A percentile compares a stretch with the other conserved stretches of the same genome.
These are phyloP conservation scores for Paramormyrops kingsleyae DNA, from an alignment of 2,113 vertebrate species.

Conservation along the genomic window DNA sequence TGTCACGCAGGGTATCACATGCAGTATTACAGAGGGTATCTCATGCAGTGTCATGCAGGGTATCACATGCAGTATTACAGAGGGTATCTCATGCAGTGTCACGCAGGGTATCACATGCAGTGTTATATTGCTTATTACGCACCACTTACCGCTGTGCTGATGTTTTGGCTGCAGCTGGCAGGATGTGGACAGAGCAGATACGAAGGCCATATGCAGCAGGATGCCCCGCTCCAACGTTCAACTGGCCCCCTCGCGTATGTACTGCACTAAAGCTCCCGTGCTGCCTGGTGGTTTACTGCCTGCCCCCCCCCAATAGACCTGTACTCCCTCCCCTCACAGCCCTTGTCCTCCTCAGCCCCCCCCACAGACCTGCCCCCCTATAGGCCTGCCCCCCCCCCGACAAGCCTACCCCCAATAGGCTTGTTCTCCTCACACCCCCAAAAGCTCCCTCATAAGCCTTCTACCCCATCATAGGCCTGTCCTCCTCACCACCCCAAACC, in stretches of 20 bases:
- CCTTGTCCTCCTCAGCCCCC: constrained; percentile 42
- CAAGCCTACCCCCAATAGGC: too few species aligned
- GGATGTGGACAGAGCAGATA: constrained; percentile 71
- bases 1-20: neutral
- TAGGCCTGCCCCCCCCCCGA: constrained; percentile 52
- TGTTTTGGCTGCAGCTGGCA: constrained; percentile 72
- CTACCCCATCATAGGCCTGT: too few species aligned
- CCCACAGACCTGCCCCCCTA: too few species aligned
- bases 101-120: neutral
- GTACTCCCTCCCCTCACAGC: too few species aligned
- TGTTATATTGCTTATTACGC: constrained; percentile 27
- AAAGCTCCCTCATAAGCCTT: too few species aligned
- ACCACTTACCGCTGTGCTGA: neutral
- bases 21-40: too few species aligned
- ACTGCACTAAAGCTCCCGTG: constrained; percentile 69
- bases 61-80: too few species aligned
- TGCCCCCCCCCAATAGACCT: too few species aligned
- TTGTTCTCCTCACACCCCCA: too few species aligned
- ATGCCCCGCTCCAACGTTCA: constrained; percentile 34
- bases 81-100: too few species aligned
- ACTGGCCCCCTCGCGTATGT: constrained; percentile 55
- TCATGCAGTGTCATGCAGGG: neutral
- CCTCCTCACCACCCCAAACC: too few species aligned
- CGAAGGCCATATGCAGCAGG: constrained; percentile 49
- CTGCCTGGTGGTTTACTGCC: constrained; percentile 51